Percentiles rank a stretch among this genome's conserved stretches.
These are phyloP conservation scores for Acanthosoma haemorrhoidale DNA, from an alignment of 2,888 invertebrate species.

Conservation along the genomic window DNA sequence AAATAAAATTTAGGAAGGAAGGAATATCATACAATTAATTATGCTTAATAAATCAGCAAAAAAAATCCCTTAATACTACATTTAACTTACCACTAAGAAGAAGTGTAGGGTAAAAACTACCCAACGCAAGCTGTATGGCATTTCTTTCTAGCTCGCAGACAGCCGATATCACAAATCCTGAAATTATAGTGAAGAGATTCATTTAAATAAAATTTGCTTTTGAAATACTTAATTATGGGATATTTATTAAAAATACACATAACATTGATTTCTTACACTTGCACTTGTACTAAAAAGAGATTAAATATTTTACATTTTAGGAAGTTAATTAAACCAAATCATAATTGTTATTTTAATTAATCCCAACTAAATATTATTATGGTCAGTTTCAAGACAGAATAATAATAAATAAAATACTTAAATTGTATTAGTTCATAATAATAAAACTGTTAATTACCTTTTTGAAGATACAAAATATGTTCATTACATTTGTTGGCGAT, in stretches of 20 bases:
- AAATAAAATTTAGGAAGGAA: no score
- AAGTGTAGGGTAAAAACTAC: conserved; percentile 91
- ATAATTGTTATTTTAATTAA: no score
- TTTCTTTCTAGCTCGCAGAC: conserved; percentile 86
- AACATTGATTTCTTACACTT: no score
- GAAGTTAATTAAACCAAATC: no score
- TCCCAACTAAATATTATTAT: no score
- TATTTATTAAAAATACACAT: background rate
- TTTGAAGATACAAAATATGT: conserved; percentile 1
- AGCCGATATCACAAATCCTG: conserved; percentile 81
- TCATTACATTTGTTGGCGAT: background rate
- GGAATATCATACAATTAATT: no score
- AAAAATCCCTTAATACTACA: no score
- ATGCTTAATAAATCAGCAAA: no score
- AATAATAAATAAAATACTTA: no score
- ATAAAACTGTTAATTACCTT: background rate
- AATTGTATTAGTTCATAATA: background rate
- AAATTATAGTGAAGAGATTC: conserved; percentile 31
- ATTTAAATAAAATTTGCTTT: background rate
- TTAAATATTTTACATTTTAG: no score
- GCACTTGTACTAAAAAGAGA: no score
- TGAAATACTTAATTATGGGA: background rate
- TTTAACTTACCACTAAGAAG: conserved; percentile 64
- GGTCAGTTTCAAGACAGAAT: no score
- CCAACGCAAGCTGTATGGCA: conserved; percentile 86